A percentile compares a stretch with the other conserved stretches of the same genome.
Evolutionary conservation across 1,140 invertebrate genomes (phyloP).

Genomic region (Drosophila eugracilis): DNA sequence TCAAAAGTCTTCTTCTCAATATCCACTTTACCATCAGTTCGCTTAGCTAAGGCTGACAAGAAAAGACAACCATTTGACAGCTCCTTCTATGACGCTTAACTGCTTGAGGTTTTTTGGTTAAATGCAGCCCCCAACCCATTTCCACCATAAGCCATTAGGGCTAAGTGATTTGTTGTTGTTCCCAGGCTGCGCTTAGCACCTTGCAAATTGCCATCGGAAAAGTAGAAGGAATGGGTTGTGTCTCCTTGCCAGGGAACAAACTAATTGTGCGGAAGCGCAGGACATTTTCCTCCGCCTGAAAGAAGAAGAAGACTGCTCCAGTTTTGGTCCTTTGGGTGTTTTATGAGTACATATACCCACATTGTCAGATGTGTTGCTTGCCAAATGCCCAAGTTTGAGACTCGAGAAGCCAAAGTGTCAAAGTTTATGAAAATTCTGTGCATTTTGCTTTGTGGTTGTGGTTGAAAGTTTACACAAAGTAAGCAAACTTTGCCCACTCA

Average conservation of each 20-base stretch:
- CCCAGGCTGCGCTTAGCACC: conserved; percentile 51
- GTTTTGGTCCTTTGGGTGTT: conserved; percentile 37
- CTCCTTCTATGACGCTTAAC: conserved; percentile 61
- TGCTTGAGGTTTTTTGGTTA: conserved; percentile 81
- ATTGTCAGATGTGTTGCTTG: conserved; percentile 17
- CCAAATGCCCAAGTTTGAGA: conserved; percentile 26
- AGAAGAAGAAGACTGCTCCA: conserved; percentile 53
- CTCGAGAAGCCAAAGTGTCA: conserved; percentile 55
- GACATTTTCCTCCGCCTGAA: conserved; percentile 37
- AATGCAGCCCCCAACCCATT: conserved; percentile 54
- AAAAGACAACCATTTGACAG: conserved; percentile 79
- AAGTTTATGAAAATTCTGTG: conserved; percentile 63
- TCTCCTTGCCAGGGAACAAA: conserved; percentile 33
- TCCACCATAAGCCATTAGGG: conserved; percentile 74
- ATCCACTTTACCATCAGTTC: not conserved
- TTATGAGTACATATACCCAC: conserved; percentile 10
- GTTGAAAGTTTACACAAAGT: conserved; percentile 71
- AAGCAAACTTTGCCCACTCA: conserved; percentile 57
- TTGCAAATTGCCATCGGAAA: conserved; percentile 67
- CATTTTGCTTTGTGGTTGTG: conserved; percentile 43
- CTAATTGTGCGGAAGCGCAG: conserved; percentile 77
- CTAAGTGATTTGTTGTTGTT: conserved; percentile 83
- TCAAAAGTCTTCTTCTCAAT: not conserved
- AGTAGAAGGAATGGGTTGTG: not conserved
- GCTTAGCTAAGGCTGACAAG: conserved; percentile 27